Conservation (phyloP, 2,888 invertebrate species). For the Dascillus cervinus region DNA sequence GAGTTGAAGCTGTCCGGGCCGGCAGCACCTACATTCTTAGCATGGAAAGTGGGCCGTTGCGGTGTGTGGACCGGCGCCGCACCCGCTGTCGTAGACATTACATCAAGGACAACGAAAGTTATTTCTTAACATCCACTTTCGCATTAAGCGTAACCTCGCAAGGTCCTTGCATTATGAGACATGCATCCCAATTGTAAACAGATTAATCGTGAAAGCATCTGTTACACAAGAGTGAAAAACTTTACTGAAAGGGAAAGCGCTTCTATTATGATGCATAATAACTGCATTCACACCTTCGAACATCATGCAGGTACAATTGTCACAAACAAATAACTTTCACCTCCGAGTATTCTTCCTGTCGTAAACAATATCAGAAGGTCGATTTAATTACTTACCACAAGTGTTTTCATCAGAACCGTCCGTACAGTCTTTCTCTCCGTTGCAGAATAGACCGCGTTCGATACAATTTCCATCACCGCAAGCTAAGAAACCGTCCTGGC, state of each 20-base stretch:
- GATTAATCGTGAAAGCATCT: too few relatives aligned
- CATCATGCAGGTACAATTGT: too few relatives aligned
- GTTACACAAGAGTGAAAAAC: too few relatives aligned
- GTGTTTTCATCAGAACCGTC: conserved; percentile 88
- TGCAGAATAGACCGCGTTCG: conserved; percentile 86
- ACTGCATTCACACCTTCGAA: too few relatives aligned
- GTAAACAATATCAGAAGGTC: background rate
- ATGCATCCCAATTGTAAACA: too few relatives aligned
- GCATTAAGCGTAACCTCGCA: conserved; percentile 29
- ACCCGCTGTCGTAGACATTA: conserved; percentile 26
- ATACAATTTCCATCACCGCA: conserved; percentile 84
- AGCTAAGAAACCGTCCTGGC: conserved; percentile 78
- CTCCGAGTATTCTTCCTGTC: too few relatives aligned
- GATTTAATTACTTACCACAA: conserved; percentile 62
- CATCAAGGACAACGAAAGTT: conserved; percentile 38
- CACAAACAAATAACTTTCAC: too few relatives aligned
- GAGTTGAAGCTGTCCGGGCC: conserved; percentile 17
- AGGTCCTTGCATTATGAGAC: conserved; percentile 19
- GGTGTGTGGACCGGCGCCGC: conserved; percentile 22
- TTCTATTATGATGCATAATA: too few relatives aligned
- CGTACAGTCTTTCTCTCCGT: conserved; percentile 81
- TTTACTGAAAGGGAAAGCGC: too few relatives aligned
- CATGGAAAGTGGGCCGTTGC: conserved; percentile 31
- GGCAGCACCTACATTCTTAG: conserved; percentile 18
- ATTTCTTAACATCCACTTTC: conserved; percentile 34